Base-by-base conservation (phyloP, 2,888 invertebrate species). In the Drosophila monieri region DNA sequence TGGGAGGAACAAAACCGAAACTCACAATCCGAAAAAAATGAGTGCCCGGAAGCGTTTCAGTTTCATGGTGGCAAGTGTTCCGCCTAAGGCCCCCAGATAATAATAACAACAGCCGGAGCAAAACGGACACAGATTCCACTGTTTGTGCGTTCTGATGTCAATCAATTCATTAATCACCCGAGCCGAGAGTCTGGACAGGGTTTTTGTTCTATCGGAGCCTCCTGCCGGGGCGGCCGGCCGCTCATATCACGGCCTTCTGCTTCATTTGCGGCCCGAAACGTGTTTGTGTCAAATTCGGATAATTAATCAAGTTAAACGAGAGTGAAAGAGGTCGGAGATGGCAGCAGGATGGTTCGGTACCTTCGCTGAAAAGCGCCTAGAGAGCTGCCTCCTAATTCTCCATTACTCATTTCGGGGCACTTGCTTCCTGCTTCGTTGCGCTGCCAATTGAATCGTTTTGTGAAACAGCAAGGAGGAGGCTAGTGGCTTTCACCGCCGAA, bases 251-350 rank as follows among this genome's bases (percentile, higher is more conserved):
- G 62, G 59, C 52, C 73, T 83, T 80, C 80, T 86, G 86, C 67
- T 83, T 80, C 84, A 84, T 73, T 80, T 83, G 77, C 66, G 86
- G 70, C 64, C 64, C 44, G 68, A 80, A 85, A 86, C 80, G 77
- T 83, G 86, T 86, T 77, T 73, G 71, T 75, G 84, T 74, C 77
- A 66, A 74, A 81, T 77, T 81, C 35, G 37, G 41, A 64, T 67
- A 85, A 80, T 80, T 85, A 80, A 80, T 80, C 85, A 80, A 78
- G 62, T 60, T 46, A 54, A 59, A 65, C 37, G 65, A 53, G 64
- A 65, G 65, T 30, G 46, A 73, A 56, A 48, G 57, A 55, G 61
- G 43, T 3, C 23, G 39, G 32, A 21, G 52, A 37, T 37, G 30
- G 41, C 8, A 18, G 18, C 1, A 18, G 18, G 18, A 18, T 18